Evolutionary conservation across 2,797 vertebrate genomes (phyloP).

Genomic region (Paedocypris micromegethes): DNA sequence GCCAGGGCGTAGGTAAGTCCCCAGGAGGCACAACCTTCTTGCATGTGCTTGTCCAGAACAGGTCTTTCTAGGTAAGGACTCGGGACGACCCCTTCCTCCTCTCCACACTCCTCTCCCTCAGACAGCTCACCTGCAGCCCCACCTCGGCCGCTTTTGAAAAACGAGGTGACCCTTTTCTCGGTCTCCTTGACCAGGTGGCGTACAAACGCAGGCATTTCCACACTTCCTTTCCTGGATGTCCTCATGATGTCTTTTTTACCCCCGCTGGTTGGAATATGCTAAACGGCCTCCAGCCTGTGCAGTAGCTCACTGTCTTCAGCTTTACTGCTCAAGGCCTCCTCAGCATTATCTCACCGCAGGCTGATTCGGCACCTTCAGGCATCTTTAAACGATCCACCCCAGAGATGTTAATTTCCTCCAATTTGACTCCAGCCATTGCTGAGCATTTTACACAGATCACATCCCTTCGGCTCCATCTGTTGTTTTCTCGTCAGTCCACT

Average conservation of each 20-base stretch:
- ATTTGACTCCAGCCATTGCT: conserved; percentile 52
- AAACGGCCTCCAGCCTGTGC: conserved; percentile 34
- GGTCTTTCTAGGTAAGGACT: conserved; percentile 69
- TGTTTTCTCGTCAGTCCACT: conserved; percentile 26
- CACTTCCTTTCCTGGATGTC: conserved; percentile 66
- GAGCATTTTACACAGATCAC: conserved; percentile 40
- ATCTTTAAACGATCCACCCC: conserved; percentile 22
- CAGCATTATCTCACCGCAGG: conserved; percentile 35
- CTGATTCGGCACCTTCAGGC: conserved; percentile 23
- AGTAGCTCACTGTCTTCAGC: conserved; percentile 34
- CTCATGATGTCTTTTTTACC: conserved; percentile 57
- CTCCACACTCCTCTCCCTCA: conserved; percentile 42
- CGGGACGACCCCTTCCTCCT: conserved; percentile 62
- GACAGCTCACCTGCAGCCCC: conserved; percentile 58
- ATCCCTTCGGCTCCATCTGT: conserved; percentile 35
- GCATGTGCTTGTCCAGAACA: conserved; percentile 69
- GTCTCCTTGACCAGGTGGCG: conserved; percentile 76
- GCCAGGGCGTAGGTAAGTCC: conserved; percentile 68
- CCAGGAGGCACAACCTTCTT: conserved; percentile 65
- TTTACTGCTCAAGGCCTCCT: conserved; percentile 51
- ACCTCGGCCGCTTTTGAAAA: conserved; percentile 69
- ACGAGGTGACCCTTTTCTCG: conserved; percentile 72
- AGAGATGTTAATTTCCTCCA: conserved; percentile 18
- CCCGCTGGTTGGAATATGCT: conserved; percentile 9
- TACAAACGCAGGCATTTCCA: conserved; percentile 74